These are phyloP conservation scores for Molossus molossus DNA, from an alignment of 2,797 vertebrate species.

Conservation along the genomic window DNA sequence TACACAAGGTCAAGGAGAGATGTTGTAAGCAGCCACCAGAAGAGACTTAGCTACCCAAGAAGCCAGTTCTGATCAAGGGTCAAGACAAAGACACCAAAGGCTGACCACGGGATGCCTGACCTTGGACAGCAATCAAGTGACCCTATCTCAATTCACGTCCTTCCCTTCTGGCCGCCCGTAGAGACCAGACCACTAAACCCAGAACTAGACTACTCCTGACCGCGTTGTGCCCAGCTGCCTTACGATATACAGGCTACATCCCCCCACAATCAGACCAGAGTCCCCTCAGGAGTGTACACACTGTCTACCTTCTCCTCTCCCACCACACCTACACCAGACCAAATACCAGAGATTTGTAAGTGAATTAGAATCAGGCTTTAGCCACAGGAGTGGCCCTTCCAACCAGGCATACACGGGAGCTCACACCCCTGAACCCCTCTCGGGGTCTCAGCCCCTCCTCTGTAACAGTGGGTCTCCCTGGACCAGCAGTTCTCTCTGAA, in stretches of 20 bases:
- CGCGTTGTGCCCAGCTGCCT: too few relatives aligned
- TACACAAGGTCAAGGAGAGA: not conserved
- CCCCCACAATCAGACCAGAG: not conserved
- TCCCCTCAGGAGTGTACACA: not conserved
- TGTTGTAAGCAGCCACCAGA: not conserved
- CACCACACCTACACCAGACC: not conserved
- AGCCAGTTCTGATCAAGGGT: not conserved
- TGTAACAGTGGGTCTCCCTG: not conserved
- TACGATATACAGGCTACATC: accelerated
- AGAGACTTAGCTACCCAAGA: not conserved
- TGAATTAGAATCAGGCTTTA: not conserved
- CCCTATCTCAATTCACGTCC: not conserved
- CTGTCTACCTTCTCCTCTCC: not conserved
- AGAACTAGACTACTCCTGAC: not conserved
- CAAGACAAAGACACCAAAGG: not conserved
- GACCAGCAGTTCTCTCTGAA: not conserved
- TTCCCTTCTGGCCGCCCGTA: not conserved
- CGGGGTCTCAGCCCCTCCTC: not conserved
- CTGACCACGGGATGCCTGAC: not conserved
- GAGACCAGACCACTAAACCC: not conserved
- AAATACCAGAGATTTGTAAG: not conserved
- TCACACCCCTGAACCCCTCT: not conserved
- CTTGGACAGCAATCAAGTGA: not conserved
- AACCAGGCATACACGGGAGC: not conserved
- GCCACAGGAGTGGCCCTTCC: not conserved